Conservation (phyloP, 2,113 vertebrate genomes). For the Mus pahari region DNA sequence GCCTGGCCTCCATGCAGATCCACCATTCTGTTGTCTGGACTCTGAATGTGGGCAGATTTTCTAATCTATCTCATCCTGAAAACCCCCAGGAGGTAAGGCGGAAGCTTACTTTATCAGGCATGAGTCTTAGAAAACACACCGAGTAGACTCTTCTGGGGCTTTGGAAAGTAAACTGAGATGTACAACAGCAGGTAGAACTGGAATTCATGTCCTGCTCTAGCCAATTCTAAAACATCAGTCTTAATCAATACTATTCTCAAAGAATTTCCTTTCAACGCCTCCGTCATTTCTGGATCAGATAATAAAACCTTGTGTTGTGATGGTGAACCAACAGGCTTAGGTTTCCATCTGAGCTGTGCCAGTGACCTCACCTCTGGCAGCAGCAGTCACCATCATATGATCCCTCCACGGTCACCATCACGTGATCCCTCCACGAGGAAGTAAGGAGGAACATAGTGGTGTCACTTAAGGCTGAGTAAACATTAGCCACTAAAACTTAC, state of each 20-base stretch:
- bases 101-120: background rate
- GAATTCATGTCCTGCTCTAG: constrained; percentile 34
- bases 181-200: background rate
- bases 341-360: background rate
- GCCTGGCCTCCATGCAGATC: background rate
- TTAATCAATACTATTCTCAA: background rate
- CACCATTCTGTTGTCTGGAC: background rate
- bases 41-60: background rate
- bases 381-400: background rate
- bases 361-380: constrained; percentile 13
- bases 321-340: constrained; percentile 32
- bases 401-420: background rate
- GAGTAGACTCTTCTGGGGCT: background rate
- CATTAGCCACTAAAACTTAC: constrained; percentile 53
- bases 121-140: constrained; percentile 19
- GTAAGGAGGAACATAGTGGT: background rate
- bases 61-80: constrained; percentile 29
- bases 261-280: constrained; percentile 51
- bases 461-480: background rate
- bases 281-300: constrained; percentile 33
- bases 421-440: constrained; percentile 28
- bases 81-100: background rate
- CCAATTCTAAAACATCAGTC: constrained; percentile 28
- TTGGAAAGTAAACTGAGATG: constrained; percentile 11
- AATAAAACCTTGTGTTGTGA: constrained; percentile 23